Percentiles rank a stretch among this genome's conserved stretches.
These are phyloP conservation scores for Tenthredo livida DNA, from an alignment of 2,888 invertebrate species.

Conservation along the genomic window DNA sequence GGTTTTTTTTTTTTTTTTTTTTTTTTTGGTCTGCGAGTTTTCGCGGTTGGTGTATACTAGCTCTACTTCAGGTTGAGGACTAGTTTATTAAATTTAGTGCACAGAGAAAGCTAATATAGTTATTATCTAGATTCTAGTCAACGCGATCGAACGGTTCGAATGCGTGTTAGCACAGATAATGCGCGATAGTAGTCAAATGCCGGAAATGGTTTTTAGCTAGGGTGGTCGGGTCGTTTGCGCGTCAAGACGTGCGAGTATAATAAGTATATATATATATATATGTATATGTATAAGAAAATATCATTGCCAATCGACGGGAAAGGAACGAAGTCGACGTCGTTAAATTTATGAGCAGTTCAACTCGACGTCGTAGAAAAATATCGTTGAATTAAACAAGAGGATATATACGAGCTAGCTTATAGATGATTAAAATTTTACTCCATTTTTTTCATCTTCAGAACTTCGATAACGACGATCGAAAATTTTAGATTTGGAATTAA, in stretches of 20 bases:
- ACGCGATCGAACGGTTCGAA: constrained; percentile 14
- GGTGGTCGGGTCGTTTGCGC: background rate
- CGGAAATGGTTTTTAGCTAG: constrained; percentile 14
- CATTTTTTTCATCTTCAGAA: background rate
- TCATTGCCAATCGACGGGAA: constrained; percentile 2
- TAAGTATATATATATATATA: background rate
- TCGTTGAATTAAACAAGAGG: constrained; percentile 19
- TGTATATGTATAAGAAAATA: background rate
- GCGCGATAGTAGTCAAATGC: constrained; percentile 7
- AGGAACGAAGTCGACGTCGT: background rate
- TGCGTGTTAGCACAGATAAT: background rate
- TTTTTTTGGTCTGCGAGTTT: background rate
- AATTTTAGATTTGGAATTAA: background rate
- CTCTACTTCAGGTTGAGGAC: background rate
- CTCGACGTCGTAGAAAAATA: constrained; percentile 11
- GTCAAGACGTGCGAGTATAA: background rate
- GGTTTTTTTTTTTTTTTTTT: no score
- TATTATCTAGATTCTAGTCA: constrained; percentile 18
- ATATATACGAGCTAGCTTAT: background rate
- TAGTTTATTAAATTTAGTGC: background rate
- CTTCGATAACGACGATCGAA: background rate
- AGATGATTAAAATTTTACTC: background rate
- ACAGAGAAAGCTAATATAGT: constrained; percentile 19
- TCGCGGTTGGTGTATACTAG: background rate
- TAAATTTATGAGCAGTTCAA: constrained; percentile 12